Conservation (phyloP, 1,140 invertebrate genomes). For the Venustaconcha ellipsiformis region DNA sequence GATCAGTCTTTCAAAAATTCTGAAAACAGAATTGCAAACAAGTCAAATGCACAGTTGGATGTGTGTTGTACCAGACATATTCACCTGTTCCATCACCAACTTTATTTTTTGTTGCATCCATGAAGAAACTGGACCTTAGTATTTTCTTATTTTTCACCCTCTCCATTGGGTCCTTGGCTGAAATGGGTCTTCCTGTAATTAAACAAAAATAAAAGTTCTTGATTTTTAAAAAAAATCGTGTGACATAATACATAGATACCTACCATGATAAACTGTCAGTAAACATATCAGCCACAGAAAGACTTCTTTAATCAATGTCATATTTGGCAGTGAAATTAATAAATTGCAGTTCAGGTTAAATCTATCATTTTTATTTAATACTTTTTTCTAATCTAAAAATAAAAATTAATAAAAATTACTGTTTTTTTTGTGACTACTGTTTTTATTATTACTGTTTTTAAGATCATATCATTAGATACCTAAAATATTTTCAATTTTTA, state of each 20-base stretch:
- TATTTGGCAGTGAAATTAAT: not conserved
- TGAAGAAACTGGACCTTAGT: constrained; percentile 57
- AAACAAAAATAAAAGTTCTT: not conserved
- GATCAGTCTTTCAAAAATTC: too few relatives aligned
- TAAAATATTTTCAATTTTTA: too few relatives aligned
- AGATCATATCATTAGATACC: too few relatives aligned
- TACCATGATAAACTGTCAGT: not conserved
- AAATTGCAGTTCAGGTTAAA: not conserved
- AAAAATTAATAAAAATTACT: too few relatives aligned
- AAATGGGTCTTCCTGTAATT: constrained; percentile 40
- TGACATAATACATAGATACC: not conserved
- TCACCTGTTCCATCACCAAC: constrained; percentile 50
- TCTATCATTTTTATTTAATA: too few relatives aligned
- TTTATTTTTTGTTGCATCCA: constrained; percentile 49
- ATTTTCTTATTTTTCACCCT: constrained; percentile 45
- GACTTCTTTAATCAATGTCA: not conserved
- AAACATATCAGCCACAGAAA: not conserved
- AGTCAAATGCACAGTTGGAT: too few relatives aligned
- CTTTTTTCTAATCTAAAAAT: too few relatives aligned
- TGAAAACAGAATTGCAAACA: too few relatives aligned
- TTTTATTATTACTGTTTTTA: too few relatives aligned
- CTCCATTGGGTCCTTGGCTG: constrained; percentile 62
- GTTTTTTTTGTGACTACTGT: too few relatives aligned
- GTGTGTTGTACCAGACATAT: too few relatives aligned
- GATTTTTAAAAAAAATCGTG: not conserved